These are phyloP conservation scores for Athalia circularis DNA, from an alignment of 2,888 invertebrate genomes.

Conservation along the genomic window DNA sequence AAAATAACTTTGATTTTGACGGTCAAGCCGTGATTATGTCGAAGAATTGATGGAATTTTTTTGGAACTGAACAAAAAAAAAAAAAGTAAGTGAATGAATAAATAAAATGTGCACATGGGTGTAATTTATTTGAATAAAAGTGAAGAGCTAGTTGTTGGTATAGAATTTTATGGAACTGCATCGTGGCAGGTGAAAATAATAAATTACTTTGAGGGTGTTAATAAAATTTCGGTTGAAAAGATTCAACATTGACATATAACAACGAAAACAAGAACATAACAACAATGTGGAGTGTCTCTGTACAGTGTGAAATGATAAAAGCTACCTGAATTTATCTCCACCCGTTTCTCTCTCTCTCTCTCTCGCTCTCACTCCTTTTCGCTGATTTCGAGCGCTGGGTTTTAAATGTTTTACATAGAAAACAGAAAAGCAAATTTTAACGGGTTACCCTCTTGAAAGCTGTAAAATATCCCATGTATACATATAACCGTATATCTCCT, in stretches of 20 bases:
- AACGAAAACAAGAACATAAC: not conserved
- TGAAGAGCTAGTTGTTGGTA: too few relatives aligned
- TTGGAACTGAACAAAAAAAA: too few relatives aligned
- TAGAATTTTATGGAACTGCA: too few relatives aligned
- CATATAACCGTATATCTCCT: too few relatives aligned
- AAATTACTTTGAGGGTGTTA: slow-evolving; percentile 25
- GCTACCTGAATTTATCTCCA: slow-evolving; percentile 5
- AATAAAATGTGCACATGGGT: too few relatives aligned
- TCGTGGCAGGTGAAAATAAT: not conserved
- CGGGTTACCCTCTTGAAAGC: not conserved
- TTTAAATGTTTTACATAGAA: slow-evolving; percentile 46
- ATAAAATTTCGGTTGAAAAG: slow-evolving; percentile 1
- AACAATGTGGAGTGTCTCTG: not conserved
- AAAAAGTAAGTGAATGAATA: too few relatives aligned
- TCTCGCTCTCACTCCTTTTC: slow-evolving; percentile 15
- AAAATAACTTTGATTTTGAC: too few relatives aligned
- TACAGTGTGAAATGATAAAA: slow-evolving; percentile 24
- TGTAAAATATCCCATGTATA: too few relatives aligned
- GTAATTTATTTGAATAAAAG: too few relatives aligned
- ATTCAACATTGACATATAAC: slow-evolving; percentile 18
- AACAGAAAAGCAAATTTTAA: slow-evolving; percentile 43
- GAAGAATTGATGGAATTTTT: too few relatives aligned
- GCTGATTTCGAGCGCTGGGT: slow-evolving; percentile 9
- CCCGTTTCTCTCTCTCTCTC: not conserved
- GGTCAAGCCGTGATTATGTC: too few relatives aligned